phyloP scores from a whole-genome alignment of 2,113 vertebrate genomes.

The Takifugu bimaculatus region DNA sequence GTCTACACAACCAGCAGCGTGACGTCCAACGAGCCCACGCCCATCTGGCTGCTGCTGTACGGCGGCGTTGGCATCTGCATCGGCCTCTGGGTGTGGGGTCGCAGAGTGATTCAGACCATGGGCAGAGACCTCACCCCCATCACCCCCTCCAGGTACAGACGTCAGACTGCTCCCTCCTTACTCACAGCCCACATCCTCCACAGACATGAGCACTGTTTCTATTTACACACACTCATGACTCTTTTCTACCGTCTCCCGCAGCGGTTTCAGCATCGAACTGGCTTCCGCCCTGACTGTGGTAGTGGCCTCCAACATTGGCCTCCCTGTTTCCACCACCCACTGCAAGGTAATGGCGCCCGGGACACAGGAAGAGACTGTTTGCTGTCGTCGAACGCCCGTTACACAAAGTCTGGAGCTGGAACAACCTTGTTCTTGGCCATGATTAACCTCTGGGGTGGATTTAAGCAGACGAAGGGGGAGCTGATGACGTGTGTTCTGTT shows the following conservation, averaged over 20 bases:
- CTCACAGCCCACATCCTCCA: slow-evolving; percentile 28
- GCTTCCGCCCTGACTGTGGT: slow-evolving; percentile 94
- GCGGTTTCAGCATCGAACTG: slow-evolving; percentile 97
- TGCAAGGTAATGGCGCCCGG: slow-evolving; percentile 85
- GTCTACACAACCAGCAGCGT: slow-evolving; percentile 79
- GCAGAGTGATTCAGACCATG: slow-evolving; percentile 97
- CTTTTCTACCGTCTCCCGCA: slow-evolving; percentile 52
- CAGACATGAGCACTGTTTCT: slow-evolving; percentile 25
- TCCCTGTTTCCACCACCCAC: slow-evolving; percentile 97
- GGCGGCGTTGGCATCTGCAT: slow-evolving; percentile 91
- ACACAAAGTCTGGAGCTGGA: slow-evolving; percentile 6
- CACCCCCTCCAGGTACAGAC: slow-evolving; percentile 78
- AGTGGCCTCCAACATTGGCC: slow-evolving; percentile 92
- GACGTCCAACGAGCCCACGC: slow-evolving; percentile 72
- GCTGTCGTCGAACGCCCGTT: slow-evolving; percentile 21
- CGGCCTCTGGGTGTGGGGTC: slow-evolving; percentile 98
- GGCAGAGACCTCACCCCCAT: slow-evolving; percentile 95
- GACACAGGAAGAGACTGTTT: slow-evolving; percentile 10
- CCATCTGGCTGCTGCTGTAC: slow-evolving; percentile 91
- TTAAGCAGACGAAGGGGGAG: too few relatives aligned
- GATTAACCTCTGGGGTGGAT: too few relatives aligned
- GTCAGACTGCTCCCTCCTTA: slow-evolving; percentile 11
- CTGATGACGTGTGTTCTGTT: background rate
- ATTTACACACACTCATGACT: slow-evolving; percentile 13
- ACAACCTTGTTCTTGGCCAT: too few relatives aligned